A percentile compares a stretch with the other conserved stretches of the same genome.
Conservation (phyloP, 2,797 vertebrate species). For the Garrulus glandarius region DNA sequence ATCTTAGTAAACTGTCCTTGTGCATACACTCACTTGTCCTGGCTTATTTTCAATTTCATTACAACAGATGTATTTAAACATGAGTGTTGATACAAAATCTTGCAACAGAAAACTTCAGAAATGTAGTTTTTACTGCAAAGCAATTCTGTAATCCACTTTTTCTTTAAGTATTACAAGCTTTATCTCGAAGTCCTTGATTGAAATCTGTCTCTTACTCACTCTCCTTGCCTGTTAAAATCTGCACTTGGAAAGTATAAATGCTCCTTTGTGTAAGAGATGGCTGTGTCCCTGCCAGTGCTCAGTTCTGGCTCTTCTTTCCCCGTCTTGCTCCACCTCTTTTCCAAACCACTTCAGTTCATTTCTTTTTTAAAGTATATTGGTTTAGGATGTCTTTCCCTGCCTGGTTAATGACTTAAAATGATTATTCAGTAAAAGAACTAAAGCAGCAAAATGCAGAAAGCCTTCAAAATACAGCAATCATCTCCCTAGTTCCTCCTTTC, state of each 20-base stretch:
- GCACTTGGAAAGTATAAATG: conserved; percentile 21
- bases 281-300: conserved; percentile 30
- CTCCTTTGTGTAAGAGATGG: conserved; percentile 61
- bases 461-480: neutral
- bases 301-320: neutral
- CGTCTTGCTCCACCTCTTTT: conserved; percentile 68
- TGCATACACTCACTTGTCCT: neutral
- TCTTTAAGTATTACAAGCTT: neutral
- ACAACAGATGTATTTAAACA: neutral
- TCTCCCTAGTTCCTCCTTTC: neutral
- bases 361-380: conserved; percentile 1
- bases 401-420: neutral
- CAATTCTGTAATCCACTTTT: neutral
- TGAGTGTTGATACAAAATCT: neutral
- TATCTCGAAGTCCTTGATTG: neutral
- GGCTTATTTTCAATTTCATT: neutral
- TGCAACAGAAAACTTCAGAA: neutral
- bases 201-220: neutral
- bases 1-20: neutral
- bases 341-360: conserved; percentile 54
- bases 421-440: conserved; percentile 6
- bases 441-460: neutral
- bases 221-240: conserved; percentile 12
- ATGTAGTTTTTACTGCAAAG: neutral
- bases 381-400: conserved; percentile 38